A percentile compares a stretch with the other conserved stretches of the same genome.
Evolutionary conservation across 1,140 invertebrate species (phyloP).

Genomic region (Lasioglossum baleicum): DNA sequence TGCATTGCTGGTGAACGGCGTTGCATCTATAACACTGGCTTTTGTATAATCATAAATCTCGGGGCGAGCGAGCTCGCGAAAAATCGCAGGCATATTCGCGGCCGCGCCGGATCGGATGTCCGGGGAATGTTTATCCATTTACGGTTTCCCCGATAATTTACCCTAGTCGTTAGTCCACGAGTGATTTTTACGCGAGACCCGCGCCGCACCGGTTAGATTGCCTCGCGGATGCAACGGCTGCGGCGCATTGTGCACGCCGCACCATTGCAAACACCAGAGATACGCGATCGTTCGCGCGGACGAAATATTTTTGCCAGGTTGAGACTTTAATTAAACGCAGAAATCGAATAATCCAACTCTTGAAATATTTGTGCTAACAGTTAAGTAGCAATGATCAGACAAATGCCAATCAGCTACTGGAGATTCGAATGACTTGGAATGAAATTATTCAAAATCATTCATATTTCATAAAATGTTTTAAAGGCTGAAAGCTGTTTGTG

Average conservation of each 20-base stretch:
- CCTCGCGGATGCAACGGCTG: not conserved
- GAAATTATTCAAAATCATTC: no score
- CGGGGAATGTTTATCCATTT: slow-evolving; percentile 43
- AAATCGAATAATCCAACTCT: no score
- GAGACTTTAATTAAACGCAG: no score
- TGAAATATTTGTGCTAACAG: no score
- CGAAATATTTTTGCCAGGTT: no score
- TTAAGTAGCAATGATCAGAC: no score
- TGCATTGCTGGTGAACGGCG: slow-evolving; percentile 11
- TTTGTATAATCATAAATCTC: slow-evolving; percentile 48
- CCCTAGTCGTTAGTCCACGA: slow-evolving; percentile 34
- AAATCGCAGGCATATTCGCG: slow-evolving; percentile 32
- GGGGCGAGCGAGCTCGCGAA: not conserved
- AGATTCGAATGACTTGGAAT: no score
- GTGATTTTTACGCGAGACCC: not conserved
- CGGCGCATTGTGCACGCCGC: not conserved
- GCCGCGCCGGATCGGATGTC: slow-evolving; percentile 39
- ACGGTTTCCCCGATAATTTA: slow-evolving; percentile 44
- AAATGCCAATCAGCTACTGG: no score
- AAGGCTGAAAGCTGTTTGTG: no score
- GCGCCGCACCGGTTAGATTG: not conserved
- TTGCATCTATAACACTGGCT: slow-evolving; percentile 38
- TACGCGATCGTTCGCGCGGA: no score
- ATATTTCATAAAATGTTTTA: no score
- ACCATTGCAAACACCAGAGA: no score